Evolutionary conservation across 2,113 vertebrate genomes (phyloP).

Genomic region (Callipepla squamata): DNA sequence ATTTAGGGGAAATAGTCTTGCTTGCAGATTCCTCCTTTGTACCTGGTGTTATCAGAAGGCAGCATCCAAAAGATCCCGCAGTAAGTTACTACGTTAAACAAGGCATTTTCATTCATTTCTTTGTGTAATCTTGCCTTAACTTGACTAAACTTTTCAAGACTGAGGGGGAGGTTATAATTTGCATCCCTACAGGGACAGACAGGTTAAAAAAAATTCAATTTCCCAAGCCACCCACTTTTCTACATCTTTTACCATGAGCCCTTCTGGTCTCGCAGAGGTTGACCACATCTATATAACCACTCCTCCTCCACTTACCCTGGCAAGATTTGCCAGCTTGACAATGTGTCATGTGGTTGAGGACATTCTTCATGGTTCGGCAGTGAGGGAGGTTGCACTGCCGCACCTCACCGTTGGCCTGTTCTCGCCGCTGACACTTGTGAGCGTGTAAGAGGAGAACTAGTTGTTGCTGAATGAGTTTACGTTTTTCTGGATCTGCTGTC

Average conservation of each 20-base stretch:
- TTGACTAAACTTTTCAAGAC: background rate
- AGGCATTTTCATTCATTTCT: background rate
- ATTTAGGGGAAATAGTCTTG: background rate
- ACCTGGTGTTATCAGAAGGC: background rate
- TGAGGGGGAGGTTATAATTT: background rate
- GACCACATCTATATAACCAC: background rate
- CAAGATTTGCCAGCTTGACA: constrained; percentile 99
- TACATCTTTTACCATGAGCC: background rate
- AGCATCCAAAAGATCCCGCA: background rate
- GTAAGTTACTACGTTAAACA: background rate
- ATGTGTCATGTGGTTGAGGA: constrained; percentile 99
- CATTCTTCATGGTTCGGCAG: constrained; percentile 99
- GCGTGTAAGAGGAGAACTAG: constrained; percentile 95
- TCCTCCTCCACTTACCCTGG: constrained; percentile 86
- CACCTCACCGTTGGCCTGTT: constrained; percentile 96
- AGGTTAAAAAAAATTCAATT: background rate
- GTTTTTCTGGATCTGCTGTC: constrained; percentile 96
- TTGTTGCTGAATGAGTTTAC: constrained; percentile 98
- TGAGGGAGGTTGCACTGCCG: constrained; percentile 97
- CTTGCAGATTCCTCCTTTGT: background rate
- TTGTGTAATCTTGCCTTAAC: background rate
- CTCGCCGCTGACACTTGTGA: constrained; percentile 97
- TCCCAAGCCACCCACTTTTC: background rate
- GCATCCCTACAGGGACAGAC: background rate
- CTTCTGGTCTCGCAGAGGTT: background rate